Conservation (phyloP, 2,113 vertebrate species). For the Climacteris rufus region DNA sequence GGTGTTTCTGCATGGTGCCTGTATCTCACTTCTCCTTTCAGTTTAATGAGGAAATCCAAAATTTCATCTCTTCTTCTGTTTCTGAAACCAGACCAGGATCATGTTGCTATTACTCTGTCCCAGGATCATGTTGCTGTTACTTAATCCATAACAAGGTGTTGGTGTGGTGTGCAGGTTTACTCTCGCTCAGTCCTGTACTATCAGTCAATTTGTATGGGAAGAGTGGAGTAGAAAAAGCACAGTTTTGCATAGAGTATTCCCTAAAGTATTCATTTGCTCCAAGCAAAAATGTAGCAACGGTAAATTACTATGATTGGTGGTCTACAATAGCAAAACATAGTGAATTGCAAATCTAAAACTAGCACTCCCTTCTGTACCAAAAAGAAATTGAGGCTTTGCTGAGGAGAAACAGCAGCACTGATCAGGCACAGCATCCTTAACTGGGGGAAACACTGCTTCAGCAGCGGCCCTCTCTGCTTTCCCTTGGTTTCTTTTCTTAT, state of each 20-base stretch:
- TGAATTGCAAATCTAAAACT: neutral
- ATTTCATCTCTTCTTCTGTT: neutral
- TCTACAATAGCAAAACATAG: neutral
- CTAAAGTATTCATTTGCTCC: neutral
- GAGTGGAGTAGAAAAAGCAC: neutral
- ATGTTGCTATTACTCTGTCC: neutral
- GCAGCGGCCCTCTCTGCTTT: neutral
- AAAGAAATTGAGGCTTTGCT: neutral
- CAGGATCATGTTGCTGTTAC: neutral
- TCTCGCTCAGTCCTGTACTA: neutral
- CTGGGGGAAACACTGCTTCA: neutral
- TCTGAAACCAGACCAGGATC: neutral
- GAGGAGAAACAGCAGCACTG: neutral
- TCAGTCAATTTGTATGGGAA: neutral
- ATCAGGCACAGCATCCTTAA: neutral
- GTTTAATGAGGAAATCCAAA: neutral
- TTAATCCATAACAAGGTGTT: neutral
- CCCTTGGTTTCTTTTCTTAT: neutral
- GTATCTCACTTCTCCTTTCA: neutral
- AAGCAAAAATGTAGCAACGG: neutral
- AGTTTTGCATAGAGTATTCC: accelerated
- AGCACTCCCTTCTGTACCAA: neutral
- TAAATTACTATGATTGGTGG: neutral
- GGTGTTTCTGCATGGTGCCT: neutral
- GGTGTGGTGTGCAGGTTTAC: neutral